Evolutionary conservation across 1,140 invertebrate species (phyloP), one percentile per base, ranked within the genome.

Genomic region (Pseudoatta argentina): DNA sequence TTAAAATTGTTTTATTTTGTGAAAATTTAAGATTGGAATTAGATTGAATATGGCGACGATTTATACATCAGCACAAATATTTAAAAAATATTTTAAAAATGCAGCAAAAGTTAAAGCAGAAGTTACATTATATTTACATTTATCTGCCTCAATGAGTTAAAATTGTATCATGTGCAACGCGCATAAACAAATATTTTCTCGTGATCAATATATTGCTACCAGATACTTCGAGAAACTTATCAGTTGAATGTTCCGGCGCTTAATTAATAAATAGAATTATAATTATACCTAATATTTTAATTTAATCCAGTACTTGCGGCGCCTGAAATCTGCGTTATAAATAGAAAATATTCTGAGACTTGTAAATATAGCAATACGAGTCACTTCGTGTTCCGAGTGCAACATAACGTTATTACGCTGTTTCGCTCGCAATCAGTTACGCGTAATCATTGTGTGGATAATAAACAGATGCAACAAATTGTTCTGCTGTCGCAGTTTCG

Each of bases 381-480:
- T 67, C 59, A 48, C 53, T 61, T 82, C 14, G 21, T 21, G 18
- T 27, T 61, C 39, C 24, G 24, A 73, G 27, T 30, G 53, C 18
- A 39, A 48, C n/a, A 48, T 30, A 51, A 66, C n/a, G 48, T 73
- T 48, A 75, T 61, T 24, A 57, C 27, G 55, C 21, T 12, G 55
- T 83, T 34, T 55, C 24, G 5, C 39, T 73, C 39, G 12, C 39
- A 73, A 83, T 83, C 57, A 63, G 69, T 83, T 51, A 63, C 69
- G 24, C 14, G 69, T 75, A 83, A 83, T 61, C 55, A 75, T 21
- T 21, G 69, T 30, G 67, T 6, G 48, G 44, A 63, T 83, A 75
- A 83, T 75, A 83, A 83, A 83, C 69, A 55, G 57, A 16, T 73
- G 55, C 69, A 83, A 83, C 67, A 75, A 83, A 83, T 44, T 61